A percentile compares a stretch with the other conserved stretches of the same genome.
Evolutionary conservation across 1,140 invertebrate genomes (phyloP).

Genomic region (Coptotermes formosanus): DNA sequence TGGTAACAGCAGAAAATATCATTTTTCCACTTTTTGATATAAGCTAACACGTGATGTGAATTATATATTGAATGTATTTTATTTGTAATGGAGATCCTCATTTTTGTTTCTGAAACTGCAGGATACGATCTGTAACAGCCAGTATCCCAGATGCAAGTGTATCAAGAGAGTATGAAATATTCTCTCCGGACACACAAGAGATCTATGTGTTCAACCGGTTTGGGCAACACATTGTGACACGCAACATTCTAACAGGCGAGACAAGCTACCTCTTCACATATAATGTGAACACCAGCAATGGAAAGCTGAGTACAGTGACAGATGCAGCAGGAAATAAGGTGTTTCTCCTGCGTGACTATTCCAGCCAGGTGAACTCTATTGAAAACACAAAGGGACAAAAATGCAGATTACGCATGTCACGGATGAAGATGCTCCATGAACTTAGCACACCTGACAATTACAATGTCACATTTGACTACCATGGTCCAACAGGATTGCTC

Average conservation of each 20-base stretch:
- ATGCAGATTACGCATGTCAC: conserved; percentile 82
- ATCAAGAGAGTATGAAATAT: conserved; percentile 85
- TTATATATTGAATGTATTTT: too few species aligned
- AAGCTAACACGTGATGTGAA: too few species aligned
- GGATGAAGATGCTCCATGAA: conserved; percentile 85
- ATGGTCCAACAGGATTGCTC: conserved; percentile 82
- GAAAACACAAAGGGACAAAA: conserved; percentile 93
- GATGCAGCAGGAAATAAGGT: conserved; percentile 72
- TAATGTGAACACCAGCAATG: conserved; percentile 94
- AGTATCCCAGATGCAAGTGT: conserved; percentile 76
- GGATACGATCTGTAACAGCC: conserved; percentile 55
- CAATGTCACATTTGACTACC: conserved; percentile 90
- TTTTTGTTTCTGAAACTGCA: not conserved
- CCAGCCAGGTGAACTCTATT: conserved; percentile 77
- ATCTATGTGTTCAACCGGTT: conserved; percentile 95
- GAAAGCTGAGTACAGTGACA: conserved; percentile 87
- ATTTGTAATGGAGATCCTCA: not conserved
- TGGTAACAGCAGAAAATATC: too few species aligned
- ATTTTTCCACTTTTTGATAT: too few species aligned
- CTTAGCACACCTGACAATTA: conserved; percentile 88
- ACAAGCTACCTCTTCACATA: conserved; percentile 91
- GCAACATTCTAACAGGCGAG: conserved; percentile 89
- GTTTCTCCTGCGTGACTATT: conserved; percentile 30
- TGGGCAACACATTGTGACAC: conserved; percentile 89
- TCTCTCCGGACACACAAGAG: conserved; percentile 92